Conservation (phyloP, 2,888 invertebrate genomes). For the Lordiphosa andalusiaca region DNA sequence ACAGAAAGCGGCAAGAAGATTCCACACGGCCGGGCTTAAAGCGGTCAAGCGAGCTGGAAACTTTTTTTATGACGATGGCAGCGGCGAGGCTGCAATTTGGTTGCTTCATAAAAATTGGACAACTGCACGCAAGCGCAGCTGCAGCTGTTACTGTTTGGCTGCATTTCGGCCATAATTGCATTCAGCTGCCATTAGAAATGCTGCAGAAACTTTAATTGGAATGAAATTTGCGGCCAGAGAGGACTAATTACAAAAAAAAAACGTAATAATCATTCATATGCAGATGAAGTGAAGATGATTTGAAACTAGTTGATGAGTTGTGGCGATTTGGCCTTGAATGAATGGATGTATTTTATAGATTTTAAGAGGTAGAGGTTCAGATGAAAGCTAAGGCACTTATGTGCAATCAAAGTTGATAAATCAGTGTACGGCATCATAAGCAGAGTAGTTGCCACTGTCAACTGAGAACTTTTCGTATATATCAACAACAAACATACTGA, state of each 20-base stretch:
- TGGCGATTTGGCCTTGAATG: too few species aligned
- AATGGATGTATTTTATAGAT: too few species aligned
- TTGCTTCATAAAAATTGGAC: conserved; percentile 52
- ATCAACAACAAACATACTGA: too few species aligned
- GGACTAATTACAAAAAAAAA: conserved; percentile 57
- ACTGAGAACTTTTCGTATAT: too few species aligned
- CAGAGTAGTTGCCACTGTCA: too few species aligned
- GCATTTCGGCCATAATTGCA: conserved; percentile 41
- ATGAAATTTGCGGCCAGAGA: not conserved
- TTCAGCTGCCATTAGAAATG: conserved; percentile 51
- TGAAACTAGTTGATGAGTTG: not conserved
- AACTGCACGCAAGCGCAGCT: conserved; percentile 61
- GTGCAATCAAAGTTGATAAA: too few species aligned
- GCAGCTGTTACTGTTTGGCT: conserved; percentile 1
- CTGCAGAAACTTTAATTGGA: conserved; percentile 24
- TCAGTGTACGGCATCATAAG: too few species aligned
- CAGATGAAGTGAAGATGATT: conserved; percentile 8
- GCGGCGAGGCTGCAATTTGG: conserved; percentile 47
- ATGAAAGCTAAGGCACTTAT: too few species aligned
- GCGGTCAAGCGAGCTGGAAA: conserved; percentile 34
- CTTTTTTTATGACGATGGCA: not conserved
- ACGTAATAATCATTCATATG: conserved; percentile 20
- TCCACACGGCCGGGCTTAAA: conserved; percentile 8
- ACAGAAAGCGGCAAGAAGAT: conserved; percentile 35
- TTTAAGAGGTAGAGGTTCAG: too few species aligned